A percentile compares a stretch with the other conserved stretches of the same genome.
Evolutionary conservation across 2,797 vertebrate genomes (phyloP).

Genomic region (Phrynocephalus vlangalii): DNA sequence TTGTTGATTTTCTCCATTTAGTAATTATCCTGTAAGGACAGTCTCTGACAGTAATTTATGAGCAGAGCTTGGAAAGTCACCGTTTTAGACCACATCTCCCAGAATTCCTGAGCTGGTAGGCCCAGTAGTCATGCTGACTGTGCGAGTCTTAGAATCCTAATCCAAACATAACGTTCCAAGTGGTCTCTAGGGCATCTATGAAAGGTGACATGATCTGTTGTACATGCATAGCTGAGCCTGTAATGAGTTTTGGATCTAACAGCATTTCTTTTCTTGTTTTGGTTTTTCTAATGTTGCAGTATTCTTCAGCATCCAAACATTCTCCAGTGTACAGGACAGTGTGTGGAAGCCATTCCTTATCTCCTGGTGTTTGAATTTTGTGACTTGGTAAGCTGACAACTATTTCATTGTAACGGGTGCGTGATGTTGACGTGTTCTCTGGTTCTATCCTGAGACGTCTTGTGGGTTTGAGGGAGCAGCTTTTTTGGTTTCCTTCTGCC

Average conservation of each 20-base stretch:
- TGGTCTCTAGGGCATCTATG: neutral
- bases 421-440: slow-evolving; percentile 17
- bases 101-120: no score
- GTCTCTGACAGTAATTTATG: neutral
- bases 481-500: neutral
- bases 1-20: neutral
- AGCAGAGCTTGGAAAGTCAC: no score
- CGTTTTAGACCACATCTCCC: no score
- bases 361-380: slow-evolving; percentile 96
- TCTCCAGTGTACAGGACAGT: slow-evolving; percentile 94
- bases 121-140: no score
- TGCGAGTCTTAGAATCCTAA: no score
- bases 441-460: neutral
- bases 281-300: slow-evolving; percentile 62
- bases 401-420: neutral
- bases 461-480: neutral
- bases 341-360: slow-evolving; percentile 95
- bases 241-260: slow-evolving; percentile 27
- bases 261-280: slow-evolving; percentile 20
- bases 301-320: slow-evolving; percentile 93
- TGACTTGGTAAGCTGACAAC: slow-evolving; percentile 90
- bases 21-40: no score
- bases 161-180: no score
- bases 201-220: neutral
- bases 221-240: neutral